phyloP scores from a whole-genome alignment of 2,113 vertebrate species.

The Ameiurus melas region DNA sequence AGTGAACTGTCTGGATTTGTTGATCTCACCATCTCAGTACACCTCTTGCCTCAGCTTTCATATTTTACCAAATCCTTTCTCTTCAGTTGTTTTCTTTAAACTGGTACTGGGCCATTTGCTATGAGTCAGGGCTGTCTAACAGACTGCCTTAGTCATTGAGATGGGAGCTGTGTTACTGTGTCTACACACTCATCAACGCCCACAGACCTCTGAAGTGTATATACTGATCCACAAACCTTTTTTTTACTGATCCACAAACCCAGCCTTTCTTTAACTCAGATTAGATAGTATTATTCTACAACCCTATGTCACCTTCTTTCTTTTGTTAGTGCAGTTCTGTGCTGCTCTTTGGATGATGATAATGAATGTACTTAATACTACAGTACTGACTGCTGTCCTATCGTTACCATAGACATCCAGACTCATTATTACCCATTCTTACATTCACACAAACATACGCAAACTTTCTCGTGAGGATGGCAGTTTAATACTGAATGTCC shows the following conservation, averaged over 20 bases:
- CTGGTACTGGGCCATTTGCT: slow-evolving; percentile 20
- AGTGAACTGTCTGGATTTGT: slow-evolving; percentile 12
- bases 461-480: neutral
- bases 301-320: neutral
- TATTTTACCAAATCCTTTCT: slow-evolving; percentile 2
- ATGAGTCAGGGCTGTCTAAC: slow-evolving; percentile 36
- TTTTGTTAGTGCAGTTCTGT: neutral
- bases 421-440: neutral
- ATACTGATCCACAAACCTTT: slow-evolving; percentile 5
- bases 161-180: slow-evolving; percentile 14
- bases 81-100: slow-evolving; percentile 29
- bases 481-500: slow-evolving; percentile 29
- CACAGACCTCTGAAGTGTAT: slow-evolving; percentile 19
- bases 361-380: slow-evolving; percentile 7
- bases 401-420: neutral
- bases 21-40: neutral
- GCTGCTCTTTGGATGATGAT: neutral
- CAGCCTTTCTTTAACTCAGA: slow-evolving; percentile 9
- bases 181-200: slow-evolving; percentile 2
- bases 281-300: slow-evolving; percentile 2
- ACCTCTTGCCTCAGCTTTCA: slow-evolving; percentile 15
- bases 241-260: neutral
- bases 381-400: neutral
- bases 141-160: slow-evolving; percentile 38
- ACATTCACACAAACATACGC: neutral